Evolutionary conservation across 2,113 vertebrate species (phyloP).

Genomic region (Pica pica): DNA sequence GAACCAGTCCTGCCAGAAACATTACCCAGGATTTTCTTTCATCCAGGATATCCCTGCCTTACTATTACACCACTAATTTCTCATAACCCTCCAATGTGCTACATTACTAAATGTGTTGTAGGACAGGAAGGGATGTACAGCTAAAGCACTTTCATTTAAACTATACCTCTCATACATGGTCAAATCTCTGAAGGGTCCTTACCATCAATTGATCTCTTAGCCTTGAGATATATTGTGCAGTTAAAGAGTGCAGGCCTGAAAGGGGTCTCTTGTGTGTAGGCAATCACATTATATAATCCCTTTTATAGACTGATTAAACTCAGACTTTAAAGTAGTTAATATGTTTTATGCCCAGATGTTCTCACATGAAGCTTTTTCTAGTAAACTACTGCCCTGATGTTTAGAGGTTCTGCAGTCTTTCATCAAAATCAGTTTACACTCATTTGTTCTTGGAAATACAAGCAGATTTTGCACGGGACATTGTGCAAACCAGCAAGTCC

Average conservation of each 20-base stretch:
- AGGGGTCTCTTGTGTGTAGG: conserved; percentile 26
- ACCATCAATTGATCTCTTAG: background rate
- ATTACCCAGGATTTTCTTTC: background rate
- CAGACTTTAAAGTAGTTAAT: conserved; percentile 25
- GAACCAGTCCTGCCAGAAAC: background rate
- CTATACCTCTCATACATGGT: background rate
- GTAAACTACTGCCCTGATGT: background rate
- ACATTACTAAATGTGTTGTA: background rate
- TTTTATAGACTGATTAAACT: conserved; percentile 50
- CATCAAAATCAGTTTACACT: background rate
- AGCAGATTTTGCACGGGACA: background rate
- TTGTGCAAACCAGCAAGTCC: background rate
- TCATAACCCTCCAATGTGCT: background rate
- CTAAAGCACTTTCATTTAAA: background rate
- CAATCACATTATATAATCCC: conserved; percentile 22
- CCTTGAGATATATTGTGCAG: conserved; percentile 13
- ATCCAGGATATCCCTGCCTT: background rate
- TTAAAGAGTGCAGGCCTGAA: background rate
- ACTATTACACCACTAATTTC: background rate
- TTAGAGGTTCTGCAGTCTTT: background rate
- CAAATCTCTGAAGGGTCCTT: conserved; percentile 36
- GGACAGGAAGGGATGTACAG: background rate
- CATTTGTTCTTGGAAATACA: background rate
- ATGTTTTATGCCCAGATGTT: background rate
- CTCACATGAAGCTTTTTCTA: background rate